Conservation (phyloP, 1,140 invertebrate genomes). For the Leptinotarsa defecta region DNA sequence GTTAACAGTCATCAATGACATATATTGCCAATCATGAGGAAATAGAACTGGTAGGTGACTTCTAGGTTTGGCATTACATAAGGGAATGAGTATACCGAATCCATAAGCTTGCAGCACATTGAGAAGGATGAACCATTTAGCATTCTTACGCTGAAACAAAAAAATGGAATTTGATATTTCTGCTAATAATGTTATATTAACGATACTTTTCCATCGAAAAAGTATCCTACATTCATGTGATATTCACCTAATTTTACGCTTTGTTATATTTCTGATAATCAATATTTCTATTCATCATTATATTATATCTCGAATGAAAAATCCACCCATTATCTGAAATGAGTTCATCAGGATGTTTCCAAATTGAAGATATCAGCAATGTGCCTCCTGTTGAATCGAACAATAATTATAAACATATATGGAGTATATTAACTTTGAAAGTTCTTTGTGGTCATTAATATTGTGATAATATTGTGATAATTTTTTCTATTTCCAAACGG, state of each 20-base stretch:
- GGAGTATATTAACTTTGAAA: background rate
- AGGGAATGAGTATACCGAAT: background rate
- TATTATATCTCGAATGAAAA: too few species aligned
- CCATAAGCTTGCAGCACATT: background rate
- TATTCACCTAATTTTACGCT: too few species aligned
- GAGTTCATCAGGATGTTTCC: too few species aligned
- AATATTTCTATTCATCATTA: too few species aligned
- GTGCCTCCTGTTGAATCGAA: too few species aligned
- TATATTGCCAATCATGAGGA: constrained; percentile 20
- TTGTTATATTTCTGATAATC: too few species aligned
- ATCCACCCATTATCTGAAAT: too few species aligned
- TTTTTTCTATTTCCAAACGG: background rate
- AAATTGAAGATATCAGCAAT: too few species aligned
- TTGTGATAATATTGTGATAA: background rate
- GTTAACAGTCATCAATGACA: background rate
- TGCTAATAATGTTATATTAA: background rate
- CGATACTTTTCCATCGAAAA: too few species aligned
- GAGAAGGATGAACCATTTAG: background rate
- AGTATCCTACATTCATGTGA: too few species aligned
- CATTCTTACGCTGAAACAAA: background rate
- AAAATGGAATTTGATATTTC: background rate
- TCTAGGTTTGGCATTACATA: constrained; percentile 18
- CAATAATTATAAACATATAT: too few species aligned
- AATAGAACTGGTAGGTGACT: constrained; percentile 18
- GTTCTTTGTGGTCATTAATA: background rate